A percentile compares a stretch with the other conserved stretches of the same genome.
Conservation (phyloP, 1,140 invertebrate species). For the Gonioctena quinquepunctata region DNA sequence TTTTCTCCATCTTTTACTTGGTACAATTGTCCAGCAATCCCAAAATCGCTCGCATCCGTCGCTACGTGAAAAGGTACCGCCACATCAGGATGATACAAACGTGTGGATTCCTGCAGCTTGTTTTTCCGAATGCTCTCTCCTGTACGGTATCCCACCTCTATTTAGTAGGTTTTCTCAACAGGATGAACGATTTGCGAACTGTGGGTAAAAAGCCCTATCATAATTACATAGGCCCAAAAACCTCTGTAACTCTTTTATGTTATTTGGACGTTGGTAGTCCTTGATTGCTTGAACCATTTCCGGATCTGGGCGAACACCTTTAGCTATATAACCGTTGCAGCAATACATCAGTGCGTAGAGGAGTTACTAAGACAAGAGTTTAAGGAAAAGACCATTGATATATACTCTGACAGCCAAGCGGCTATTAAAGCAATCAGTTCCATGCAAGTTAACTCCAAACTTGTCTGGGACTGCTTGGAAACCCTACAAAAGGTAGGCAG, state of each 20-base stretch:
- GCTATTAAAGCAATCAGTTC: too few relatives aligned
- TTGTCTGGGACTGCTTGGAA: too few relatives aligned
- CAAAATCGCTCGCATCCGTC: neutral
- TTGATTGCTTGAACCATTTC: neutral
- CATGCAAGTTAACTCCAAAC: too few relatives aligned
- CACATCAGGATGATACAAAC: neutral
- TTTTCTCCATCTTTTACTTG: conserved; percentile 5
- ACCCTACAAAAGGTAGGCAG: too few relatives aligned
- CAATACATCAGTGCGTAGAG: too few relatives aligned
- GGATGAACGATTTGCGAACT: too few relatives aligned
- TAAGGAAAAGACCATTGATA: too few relatives aligned
- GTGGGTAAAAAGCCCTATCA: neutral
- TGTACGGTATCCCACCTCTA: neutral
- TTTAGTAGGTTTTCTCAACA: neutral
- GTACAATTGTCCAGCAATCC: neutral
- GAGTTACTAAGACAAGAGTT: too few relatives aligned
- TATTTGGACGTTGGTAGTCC: neutral
- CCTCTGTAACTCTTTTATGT: neutral
- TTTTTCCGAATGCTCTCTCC: neutral
- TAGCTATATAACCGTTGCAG: neutral
- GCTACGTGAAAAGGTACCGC: neutral
- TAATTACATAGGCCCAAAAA: conserved; percentile 6
- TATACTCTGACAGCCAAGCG: too few relatives aligned
- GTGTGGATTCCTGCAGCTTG: neutral
- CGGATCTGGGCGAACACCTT: neutral